Base-by-base conservation (phyloP, 2,797 vertebrate genomes). In the Gymnodraco acuticeps region DNA sequence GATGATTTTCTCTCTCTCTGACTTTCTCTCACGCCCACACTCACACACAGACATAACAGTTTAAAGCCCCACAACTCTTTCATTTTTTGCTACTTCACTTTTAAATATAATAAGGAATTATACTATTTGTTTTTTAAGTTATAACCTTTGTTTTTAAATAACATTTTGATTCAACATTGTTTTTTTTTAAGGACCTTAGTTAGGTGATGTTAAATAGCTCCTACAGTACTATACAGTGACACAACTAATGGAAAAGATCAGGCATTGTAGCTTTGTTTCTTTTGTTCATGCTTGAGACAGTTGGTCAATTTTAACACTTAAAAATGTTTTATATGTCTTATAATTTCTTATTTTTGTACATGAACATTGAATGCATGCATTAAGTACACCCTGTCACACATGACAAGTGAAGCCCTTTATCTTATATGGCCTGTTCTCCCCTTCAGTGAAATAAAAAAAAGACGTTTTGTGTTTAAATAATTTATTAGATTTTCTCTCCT, bases 1-100 rank as follows among this genome's bases (percentile, higher is more conserved):
- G 76, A 84, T 86, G 82, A 88, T 82, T 87, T 74, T 84, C 64
- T 80, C 73, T 75, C 70, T 78, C 53, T 64, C 45, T 52, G 12
- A 58, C 63, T 78, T 19, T 67, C 62, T 70, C 42, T 48, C 67
- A 56, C 66, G 15, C 53, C 11, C 69, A 48, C 71, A 46, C 11
- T 10, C 31, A 47, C 63, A 60, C 63, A 38, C 42, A 72, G 61
- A 70, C 56, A 9, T 38, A 38, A 64, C 1, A 7, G 5, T 17
- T 48, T 67, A 27, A 84, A 70, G 43, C 55, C 42, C 59, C 41
- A 1, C 12, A 68, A 65, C 53, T 50, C 59, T 67, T 75, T 50
- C 65, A 19, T 73, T 47, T 33, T n/a, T 4, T 23, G 58, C 31
- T 12, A n/a, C 27, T 31, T 42, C n/a, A 41, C 5, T 55, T 68